phyloP scores from a whole-genome alignment of 2,113 vertebrate genomes.

The Telmatochromis brachygnathus region DNA sequence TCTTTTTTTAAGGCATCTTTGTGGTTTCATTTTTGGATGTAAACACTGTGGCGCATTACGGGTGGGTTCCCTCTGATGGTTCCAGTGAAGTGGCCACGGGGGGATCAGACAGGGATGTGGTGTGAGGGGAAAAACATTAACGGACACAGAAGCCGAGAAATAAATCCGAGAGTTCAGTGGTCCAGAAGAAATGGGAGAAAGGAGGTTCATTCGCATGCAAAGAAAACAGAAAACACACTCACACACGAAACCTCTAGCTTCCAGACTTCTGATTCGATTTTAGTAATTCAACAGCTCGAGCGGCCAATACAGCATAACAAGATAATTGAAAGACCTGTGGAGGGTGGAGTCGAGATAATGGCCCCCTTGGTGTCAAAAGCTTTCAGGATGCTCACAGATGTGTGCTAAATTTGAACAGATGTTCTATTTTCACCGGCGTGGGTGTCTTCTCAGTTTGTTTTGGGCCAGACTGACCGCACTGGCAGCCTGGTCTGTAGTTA shows the following conservation, averaged over 20 bases:
- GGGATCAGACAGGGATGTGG: not conserved
- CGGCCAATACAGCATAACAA: not conserved
- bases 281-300: not conserved
- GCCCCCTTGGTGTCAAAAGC: conserved; percentile 27
- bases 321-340: not conserved
- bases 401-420: conserved; percentile 46
- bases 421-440: conserved; percentile 29
- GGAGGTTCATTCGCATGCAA: not conserved
- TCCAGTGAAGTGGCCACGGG: not conserved
- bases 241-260: not conserved
- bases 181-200: not conserved
- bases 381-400: conserved; percentile 38
- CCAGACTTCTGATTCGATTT: not conserved
- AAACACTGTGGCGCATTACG: not conserved
- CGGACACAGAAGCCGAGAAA: not conserved
- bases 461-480: conserved; percentile 10
- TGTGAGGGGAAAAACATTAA: not conserved
- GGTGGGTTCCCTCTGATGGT: not conserved
- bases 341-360: conserved; percentile 48
- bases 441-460: conserved; percentile 29
- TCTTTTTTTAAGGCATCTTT: not conserved
- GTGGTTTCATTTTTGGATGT: conserved; percentile 13
- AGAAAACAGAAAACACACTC: not conserved
- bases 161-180: not conserved
- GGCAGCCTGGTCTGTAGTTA: conserved; percentile 41